Conservation (phyloP, 1,140 invertebrate species). For the Drosophila santomea region DNA sequence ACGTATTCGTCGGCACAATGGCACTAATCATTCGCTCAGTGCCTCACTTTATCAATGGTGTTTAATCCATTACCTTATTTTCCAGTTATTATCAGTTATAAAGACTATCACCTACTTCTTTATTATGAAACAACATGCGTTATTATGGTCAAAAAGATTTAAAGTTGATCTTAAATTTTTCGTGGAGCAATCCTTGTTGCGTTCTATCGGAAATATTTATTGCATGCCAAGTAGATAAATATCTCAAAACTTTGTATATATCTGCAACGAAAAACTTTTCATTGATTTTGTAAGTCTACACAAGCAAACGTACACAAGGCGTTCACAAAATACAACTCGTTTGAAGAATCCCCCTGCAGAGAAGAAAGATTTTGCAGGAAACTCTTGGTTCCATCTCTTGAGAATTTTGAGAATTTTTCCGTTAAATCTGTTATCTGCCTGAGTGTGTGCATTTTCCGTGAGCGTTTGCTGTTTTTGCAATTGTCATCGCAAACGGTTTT, state of each 20-base stretch:
- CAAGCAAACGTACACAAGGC: not conserved
- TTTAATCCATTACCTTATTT: too few species aligned
- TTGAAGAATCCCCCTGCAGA: constrained; percentile 1
- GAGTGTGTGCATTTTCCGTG: constrained; percentile 16
- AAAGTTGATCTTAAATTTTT: not conserved
- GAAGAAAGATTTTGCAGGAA: constrained; percentile 13
- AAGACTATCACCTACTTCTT: too few species aligned
- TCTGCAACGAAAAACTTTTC: constrained; percentile 19
- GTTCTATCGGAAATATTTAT: constrained; percentile 8
- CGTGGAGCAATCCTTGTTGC: not conserved
- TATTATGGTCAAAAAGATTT: not conserved
- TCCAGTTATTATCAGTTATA: too few species aligned
- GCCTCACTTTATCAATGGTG: not conserved
- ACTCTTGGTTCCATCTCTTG: constrained; percentile 32
- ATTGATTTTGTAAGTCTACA: constrained; percentile 29
- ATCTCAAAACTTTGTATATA: constrained; percentile 8
- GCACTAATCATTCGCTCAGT: not conserved
- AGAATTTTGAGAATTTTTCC: constrained; percentile 58
- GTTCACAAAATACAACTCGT: not conserved
- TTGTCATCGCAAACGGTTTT: constrained; percentile 73
- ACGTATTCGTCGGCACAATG: not conserved
- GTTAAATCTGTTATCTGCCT: constrained; percentile 45
- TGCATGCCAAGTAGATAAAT: constrained; percentile 6
- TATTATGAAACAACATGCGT: not conserved
- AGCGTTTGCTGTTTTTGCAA: constrained; percentile 58